Evolutionary conservation across 2,888 invertebrate genomes (phyloP).

Genomic region (Sinelater perroti): DNA sequence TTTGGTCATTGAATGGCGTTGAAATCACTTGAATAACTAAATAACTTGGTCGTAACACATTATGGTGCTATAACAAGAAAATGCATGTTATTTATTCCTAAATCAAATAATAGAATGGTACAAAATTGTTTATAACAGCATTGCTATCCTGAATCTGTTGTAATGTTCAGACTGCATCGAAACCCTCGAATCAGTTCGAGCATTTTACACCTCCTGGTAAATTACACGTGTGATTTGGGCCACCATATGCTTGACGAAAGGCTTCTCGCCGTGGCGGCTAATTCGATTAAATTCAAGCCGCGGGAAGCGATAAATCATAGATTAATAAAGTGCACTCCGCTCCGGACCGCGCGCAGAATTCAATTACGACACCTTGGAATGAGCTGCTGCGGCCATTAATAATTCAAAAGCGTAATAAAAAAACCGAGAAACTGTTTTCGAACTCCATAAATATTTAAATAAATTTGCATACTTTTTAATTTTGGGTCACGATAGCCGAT

Average conservation of each 20-base stretch:
- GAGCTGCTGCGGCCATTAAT: conserved; percentile 30
- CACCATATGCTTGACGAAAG: conserved; percentile 15
- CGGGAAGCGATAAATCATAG: conserved; percentile 28
- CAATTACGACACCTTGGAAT: conserved; percentile 33
- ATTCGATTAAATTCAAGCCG: conserved; percentile 25
- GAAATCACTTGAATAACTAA: too few relatives aligned
- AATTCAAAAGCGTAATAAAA: conserved; percentile 43
- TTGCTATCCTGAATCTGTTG: too few relatives aligned
- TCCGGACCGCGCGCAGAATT: conserved; percentile 14
- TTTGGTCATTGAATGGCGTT: too few relatives aligned
- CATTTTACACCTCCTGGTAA: too few relatives aligned
- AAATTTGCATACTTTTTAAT: conserved; percentile 42
- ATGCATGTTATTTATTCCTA: too few relatives aligned
- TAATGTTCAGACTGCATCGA: too few relatives aligned
- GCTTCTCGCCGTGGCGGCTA: conserved; percentile 10
- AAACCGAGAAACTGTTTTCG: conserved; percentile 40
- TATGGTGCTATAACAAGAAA: too few relatives aligned
- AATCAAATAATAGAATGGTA: too few relatives aligned
- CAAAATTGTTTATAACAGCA: too few relatives aligned
- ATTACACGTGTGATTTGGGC: too few relatives aligned
- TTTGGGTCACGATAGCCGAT: conserved; percentile 41
- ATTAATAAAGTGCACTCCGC: conserved; percentile 27
- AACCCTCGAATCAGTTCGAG: too few relatives aligned
- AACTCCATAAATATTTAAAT: conserved; percentile 43
- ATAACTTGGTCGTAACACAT: too few relatives aligned